phyloP scores from a whole-genome alignment of 1,140 invertebrate species.

The Phymastichus coffea region DNA sequence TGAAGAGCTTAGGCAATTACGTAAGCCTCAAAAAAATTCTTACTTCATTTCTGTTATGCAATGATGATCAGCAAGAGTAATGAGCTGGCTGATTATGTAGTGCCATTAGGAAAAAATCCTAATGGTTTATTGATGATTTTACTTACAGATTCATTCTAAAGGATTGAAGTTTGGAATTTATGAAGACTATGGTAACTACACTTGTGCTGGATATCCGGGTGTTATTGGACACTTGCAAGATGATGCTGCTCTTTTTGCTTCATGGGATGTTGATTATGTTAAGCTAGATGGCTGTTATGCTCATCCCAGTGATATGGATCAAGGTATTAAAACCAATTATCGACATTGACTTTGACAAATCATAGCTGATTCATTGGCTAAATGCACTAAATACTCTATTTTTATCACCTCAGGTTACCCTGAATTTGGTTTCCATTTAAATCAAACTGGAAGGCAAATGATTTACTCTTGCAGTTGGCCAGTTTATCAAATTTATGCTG shows the following conservation, averaged over 20 bases:
- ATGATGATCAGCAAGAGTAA: constrained; percentile 23
- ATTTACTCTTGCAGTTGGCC: constrained; percentile 98
- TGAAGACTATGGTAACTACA: constrained; percentile 93
- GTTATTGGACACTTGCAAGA: constrained; percentile 80
- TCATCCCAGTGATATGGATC: constrained; percentile 78
- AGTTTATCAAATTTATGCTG: constrained; percentile 87
- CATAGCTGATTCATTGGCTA: constrained; percentile 10
- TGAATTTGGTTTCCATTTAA: constrained; percentile 84
- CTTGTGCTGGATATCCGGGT: constrained; percentile 94
- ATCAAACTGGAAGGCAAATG: constrained; percentile 87
- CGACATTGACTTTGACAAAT: too few relatives aligned
- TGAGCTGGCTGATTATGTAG: constrained; percentile 19
- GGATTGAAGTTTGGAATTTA: constrained; percentile 97
- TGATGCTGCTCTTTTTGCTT: constrained; percentile 91
- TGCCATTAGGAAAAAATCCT: background rate
- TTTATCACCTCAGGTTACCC: constrained; percentile 71
- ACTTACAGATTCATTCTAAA: constrained; percentile 80
- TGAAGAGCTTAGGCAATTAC: constrained; percentile 86
- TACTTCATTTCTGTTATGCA: constrained; percentile 20
- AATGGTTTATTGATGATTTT: background rate
- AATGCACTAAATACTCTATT: constrained; percentile 10
- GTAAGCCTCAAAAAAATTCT: constrained; percentile 63
- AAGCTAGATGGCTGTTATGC: constrained; percentile 96
- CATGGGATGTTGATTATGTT: constrained; percentile 95
- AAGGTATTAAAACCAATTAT: constrained; percentile 53